Percentiles rank a stretch among this genome's conserved stretches.
Evolutionary conservation across 2,888 invertebrate genomes (phyloP).

Genomic region (Litoditis marina): DNA sequence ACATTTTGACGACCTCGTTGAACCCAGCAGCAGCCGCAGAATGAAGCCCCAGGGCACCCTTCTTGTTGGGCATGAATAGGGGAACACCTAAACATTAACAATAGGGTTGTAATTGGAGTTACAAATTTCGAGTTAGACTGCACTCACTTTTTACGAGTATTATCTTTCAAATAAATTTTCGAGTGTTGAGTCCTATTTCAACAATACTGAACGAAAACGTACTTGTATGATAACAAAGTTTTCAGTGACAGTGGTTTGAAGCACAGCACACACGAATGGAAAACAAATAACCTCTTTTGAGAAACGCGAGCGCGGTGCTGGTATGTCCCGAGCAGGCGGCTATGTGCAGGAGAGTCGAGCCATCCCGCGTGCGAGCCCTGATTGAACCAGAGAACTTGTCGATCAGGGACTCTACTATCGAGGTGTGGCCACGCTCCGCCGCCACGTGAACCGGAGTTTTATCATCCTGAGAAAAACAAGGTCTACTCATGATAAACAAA

Average conservation of each 20-base stretch:
- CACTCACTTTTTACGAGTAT: too few species aligned
- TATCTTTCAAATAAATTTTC: too few species aligned
- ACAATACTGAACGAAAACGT: too few species aligned
- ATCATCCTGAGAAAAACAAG: conserved; percentile 69
- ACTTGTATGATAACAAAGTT: too few species aligned
- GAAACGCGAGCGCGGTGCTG: conserved; percentile 94
- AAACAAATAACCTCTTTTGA: conserved; percentile 75
- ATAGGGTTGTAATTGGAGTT: not conserved
- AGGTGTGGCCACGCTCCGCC: conserved; percentile 92
- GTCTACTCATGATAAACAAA: too few species aligned
- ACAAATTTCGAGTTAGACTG: not conserved
- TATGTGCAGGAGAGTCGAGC: conserved; percentile 96
- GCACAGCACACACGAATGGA: too few species aligned
- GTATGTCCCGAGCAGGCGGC: conserved; percentile 95
- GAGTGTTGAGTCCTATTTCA: too few species aligned
- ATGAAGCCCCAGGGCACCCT: conserved; percentile 93
- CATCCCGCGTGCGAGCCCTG: conserved; percentile 70
- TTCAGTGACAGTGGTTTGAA: too few species aligned
- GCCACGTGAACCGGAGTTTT: conserved; percentile 95
- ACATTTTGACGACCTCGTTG: conserved; percentile 73
- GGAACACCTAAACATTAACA: conserved; percentile 72
- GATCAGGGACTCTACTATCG: conserved; percentile 87
- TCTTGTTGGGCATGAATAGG: conserved; percentile 98
- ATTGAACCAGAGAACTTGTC: conserved; percentile 93
- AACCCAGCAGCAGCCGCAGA: conserved; percentile 95